Conservation (phyloP, 2,113 vertebrate species). For the Xenopus borealis region DNA sequence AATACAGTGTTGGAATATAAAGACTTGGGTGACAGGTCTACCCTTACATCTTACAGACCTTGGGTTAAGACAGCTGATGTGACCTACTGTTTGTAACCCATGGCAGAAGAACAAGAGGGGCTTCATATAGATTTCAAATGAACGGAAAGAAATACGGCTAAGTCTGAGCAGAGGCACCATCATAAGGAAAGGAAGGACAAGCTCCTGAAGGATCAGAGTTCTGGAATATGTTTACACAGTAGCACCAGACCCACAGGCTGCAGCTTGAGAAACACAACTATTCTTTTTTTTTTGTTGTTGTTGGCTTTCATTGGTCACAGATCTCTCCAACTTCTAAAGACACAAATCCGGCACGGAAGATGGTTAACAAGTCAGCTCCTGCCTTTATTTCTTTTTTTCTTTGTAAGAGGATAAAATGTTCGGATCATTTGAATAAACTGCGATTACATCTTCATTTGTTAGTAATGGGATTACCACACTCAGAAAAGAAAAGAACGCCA, state of each 20-base stretch:
- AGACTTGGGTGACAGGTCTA: too few species aligned
- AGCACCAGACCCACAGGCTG: background rate
- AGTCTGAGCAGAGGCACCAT: too few species aligned
- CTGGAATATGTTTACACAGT: background rate
- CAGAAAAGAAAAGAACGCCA: conserved; percentile 63
- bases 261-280: background rate
- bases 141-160: too few species aligned
- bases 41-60: too few species aligned
- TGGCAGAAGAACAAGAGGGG: too few species aligned
- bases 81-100: too few species aligned
- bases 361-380: conserved; percentile 64
- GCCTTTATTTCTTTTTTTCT: conserved; percentile 53
- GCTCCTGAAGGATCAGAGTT: background rate
- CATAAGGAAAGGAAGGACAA: too few species aligned
- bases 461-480: conserved; percentile 81
- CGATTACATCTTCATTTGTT: conserved; percentile 83
- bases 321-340: background rate
- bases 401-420: conserved; percentile 63
- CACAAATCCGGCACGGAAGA: conserved; percentile 51
- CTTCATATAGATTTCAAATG: too few species aligned
- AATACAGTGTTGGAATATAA: too few species aligned
- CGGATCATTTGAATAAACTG: conserved; percentile 68
- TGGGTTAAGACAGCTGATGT: too few species aligned
- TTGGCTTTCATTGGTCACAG: background rate
- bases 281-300: background rate